Percentiles rank a stretch among this genome's conserved stretches.
These are phyloP conservation scores for Brevipalpus yothersi DNA, from an alignment of 1,140 invertebrate species.

Conservation along the genomic window DNA sequence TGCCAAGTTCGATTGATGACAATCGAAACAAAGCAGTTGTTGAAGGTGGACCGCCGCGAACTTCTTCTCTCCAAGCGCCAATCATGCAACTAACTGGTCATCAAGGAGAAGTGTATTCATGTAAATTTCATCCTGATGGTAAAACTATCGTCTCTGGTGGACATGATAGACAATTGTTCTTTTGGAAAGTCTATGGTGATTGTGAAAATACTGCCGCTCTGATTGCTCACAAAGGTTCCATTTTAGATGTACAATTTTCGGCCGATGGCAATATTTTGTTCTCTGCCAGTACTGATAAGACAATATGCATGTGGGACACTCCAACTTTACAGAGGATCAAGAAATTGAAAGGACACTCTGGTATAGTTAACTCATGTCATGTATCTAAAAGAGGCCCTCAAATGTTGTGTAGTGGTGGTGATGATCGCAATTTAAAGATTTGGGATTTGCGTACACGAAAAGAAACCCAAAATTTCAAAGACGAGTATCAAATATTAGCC, in stretches of 20 bases:
- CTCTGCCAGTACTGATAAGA: conserved; percentile 58
- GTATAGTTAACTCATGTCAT: conserved; percentile 31
- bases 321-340: conserved; percentile 59
- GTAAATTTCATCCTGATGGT: conserved; percentile 88
- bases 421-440: conserved; percentile 68
- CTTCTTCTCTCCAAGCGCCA: conserved; percentile 65
- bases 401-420: conserved; percentile 69
- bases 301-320: conserved; percentile 83
- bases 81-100: conserved; percentile 95
- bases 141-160: conserved; percentile 75
- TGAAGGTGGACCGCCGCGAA: conserved; percentile 38
- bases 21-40: background rate
- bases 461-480: conserved; percentile 52
- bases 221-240: conserved; percentile 74
- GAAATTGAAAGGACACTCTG: conserved; percentile 50
- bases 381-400: conserved; percentile 59
- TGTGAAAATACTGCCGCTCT: conserved; percentile 87
- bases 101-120: conserved; percentile 77
- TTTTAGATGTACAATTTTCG: conserved; percentile 88
- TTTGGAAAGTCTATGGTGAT: conserved; percentile 95
- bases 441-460: conserved; percentile 64
- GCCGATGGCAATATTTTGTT: conserved; percentile 41
- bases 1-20: background rate
- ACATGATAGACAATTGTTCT: conserved; percentile 83
- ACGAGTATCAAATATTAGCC: conserved; percentile 57